Percentiles rank a stretch among this genome's conserved stretches.
These are phyloP conservation scores for Bombus haemorrhoidalis DNA, from an alignment of 1,140 invertebrate genomes.

Conservation along the genomic window DNA sequence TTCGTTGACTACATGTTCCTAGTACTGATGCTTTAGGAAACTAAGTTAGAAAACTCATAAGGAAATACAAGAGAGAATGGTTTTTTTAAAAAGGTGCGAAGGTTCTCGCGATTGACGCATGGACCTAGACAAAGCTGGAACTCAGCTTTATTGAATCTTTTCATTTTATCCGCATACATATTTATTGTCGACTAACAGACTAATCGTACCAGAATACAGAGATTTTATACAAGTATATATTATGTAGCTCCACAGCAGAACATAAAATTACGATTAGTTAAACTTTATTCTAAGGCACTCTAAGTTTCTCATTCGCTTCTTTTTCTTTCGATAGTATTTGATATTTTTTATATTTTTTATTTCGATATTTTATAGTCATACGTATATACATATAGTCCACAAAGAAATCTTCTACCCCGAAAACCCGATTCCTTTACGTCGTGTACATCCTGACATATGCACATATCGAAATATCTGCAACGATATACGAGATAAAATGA, in stretches of 20 bases:
- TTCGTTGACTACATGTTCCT: conserved; percentile 13
- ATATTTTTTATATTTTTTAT: background rate
- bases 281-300: background rate
- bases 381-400: background rate
- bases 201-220: background rate
- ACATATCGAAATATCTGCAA: background rate
- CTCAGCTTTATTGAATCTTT: background rate
- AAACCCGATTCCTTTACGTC: background rate
- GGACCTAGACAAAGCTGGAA: background rate
- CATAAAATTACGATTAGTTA: background rate
- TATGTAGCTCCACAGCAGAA: background rate
- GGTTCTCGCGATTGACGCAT: background rate
- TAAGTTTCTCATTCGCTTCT: background rate
- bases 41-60: conserved; percentile 56
- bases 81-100: conserved; percentile 55
- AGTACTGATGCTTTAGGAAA: conserved; percentile 10
- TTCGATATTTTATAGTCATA: background rate
- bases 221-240: background rate
- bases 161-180: background rate
- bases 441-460: background rate
- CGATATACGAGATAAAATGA: background rate
- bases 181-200: background rate
- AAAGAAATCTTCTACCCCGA: background rate
- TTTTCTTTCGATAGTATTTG: background rate
- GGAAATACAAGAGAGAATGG: conserved; percentile 41